Conservation (phyloP, 2,888 invertebrate genomes). For the Teleiodes luculella region DNA sequence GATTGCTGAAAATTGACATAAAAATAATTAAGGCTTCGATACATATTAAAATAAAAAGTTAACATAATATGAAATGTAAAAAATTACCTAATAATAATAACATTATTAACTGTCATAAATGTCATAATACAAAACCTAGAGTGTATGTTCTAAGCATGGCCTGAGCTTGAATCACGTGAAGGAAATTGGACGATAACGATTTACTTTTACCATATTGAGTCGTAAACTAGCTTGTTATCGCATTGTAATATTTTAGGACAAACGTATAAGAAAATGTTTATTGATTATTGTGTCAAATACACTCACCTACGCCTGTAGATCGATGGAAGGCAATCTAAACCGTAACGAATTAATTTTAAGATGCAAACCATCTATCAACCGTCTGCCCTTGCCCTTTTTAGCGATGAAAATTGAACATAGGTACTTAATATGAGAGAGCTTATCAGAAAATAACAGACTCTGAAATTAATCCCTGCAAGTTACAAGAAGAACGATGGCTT, state of each 20-base stretch:
- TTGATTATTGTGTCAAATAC: no score
- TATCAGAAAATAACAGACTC: no score
- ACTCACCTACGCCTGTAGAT: no score
- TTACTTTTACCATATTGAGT: not conserved
- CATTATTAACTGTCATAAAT: slow-evolving; percentile 50
- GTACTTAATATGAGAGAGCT: no score
- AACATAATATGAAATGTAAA: not conserved
- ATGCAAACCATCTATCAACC: not conserved
- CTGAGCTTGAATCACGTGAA: not conserved
- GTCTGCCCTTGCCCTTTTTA: not conserved
- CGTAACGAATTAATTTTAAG: no score
- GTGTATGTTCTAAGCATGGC: not conserved
- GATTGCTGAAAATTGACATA: slow-evolving; percentile 39
- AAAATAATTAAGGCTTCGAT: not conserved
- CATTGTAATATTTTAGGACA: no score
- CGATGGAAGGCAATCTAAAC: no score
- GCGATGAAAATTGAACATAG: no score
- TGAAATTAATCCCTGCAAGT: no score
- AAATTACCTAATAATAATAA: slow-evolving; percentile 47
- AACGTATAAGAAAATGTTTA: no score
- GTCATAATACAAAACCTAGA: slow-evolving; percentile 35
- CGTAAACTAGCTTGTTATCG: not conserved
- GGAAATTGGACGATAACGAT: not conserved
- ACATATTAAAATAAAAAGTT: not conserved
- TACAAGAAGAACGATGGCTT: no score